phyloP scores from a whole-genome alignment of 2,113 vertebrate species.

The Tychaedon coryphoeus region DNA sequence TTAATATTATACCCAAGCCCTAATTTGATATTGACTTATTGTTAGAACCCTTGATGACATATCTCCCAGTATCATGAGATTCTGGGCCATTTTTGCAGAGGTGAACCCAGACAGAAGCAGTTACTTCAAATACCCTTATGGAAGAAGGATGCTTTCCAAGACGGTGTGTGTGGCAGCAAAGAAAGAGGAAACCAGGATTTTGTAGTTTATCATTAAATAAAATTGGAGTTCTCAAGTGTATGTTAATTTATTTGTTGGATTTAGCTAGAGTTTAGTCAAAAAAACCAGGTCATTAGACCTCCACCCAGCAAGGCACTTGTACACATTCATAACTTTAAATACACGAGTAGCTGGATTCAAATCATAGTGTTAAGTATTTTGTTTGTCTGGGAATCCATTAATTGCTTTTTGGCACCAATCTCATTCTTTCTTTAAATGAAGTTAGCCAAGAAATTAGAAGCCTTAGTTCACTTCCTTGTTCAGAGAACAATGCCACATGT shows the following conservation, averaged over 20 bases:
- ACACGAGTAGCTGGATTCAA: background rate
- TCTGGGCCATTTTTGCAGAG: background rate
- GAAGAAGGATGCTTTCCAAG: background rate
- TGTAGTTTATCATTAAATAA: background rate
- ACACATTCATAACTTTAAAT: background rate
- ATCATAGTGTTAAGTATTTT: background rate
- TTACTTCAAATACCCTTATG: background rate
- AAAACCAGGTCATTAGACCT: background rate
- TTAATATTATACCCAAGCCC: background rate
- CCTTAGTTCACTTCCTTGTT: background rate
- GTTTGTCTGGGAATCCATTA: background rate
- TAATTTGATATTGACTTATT: background rate
- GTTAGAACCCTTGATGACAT: background rate
- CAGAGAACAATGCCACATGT: background rate
- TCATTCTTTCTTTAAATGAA: background rate
- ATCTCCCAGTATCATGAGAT: background rate
- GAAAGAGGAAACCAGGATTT: background rate
- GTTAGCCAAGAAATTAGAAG: background rate
- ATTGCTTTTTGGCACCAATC: slow-evolving; percentile 27
- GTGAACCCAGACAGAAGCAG: background rate
- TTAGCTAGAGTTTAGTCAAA: background rate
- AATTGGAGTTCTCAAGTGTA: background rate
- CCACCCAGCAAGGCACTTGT: background rate
- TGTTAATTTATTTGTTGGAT: background rate
- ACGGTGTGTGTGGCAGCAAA: background rate